Percentiles rank a stretch among this genome's conserved stretches.
Conservation (phyloP, 2,888 invertebrate genomes). For the Catotricha subobsoleta region DNA sequence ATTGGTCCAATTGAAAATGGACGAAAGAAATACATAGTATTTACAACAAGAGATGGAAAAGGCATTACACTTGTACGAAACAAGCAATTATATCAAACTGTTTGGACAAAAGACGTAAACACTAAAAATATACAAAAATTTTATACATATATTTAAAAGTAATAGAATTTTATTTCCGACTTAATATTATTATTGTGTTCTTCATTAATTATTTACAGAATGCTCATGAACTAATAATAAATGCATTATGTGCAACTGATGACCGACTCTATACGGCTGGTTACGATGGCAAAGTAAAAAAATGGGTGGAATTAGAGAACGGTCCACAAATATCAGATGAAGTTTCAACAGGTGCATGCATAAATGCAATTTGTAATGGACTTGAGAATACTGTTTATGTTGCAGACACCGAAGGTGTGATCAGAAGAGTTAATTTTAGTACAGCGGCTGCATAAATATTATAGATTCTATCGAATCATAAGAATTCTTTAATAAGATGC, state of each 20-base stretch:
- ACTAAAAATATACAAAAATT: background rate
- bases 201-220: conserved; percentile 15
- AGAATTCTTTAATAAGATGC: too few species aligned
- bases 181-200: background rate
- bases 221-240: conserved; percentile 28
- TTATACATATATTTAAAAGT: too few species aligned
- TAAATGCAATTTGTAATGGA: conserved; percentile 22
- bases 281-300: conserved; percentile 27
- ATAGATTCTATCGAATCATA: background rate
- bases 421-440: conserved; percentile 11
- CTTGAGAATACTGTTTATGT: conserved; percentile 18
- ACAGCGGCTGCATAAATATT: background rate
- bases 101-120: conserved; percentile 17
- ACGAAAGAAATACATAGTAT: conserved; percentile 19
- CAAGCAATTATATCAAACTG: conserved; percentile 18
- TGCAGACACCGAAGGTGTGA: conserved; percentile 22
- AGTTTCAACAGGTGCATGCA: conserved; percentile 21
- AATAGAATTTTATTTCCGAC: too few species aligned
- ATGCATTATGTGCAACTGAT: conserved; percentile 21
- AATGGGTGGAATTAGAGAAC: conserved; percentile 21
- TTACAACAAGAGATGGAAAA: conserved; percentile 23
- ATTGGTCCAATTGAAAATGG: conserved; percentile 21
- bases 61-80: conserved; percentile 19
- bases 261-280: conserved; percentile 23
- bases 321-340: conserved; percentile 19